Evolutionary conservation across 2,797 vertebrate genomes (phyloP).

Genomic region (Hylomyscus alleni): DNA sequence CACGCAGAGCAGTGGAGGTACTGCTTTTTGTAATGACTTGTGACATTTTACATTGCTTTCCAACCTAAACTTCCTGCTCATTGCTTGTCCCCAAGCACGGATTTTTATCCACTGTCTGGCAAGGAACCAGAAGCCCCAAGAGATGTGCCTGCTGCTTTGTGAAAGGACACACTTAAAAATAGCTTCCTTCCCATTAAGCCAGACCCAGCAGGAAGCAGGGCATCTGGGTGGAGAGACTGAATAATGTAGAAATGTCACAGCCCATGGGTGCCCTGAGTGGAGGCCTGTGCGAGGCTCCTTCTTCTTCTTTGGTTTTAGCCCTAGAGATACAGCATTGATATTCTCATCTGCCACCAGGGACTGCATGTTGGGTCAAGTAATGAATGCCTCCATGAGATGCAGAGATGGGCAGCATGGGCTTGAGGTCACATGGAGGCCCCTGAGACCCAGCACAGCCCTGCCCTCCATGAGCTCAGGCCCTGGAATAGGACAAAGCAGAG

Average conservation of each 20-base stretch:
- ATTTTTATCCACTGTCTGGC: neutral
- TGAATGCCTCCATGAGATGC: rapidly evolving
- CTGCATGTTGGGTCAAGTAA: neutral
- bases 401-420: rapidly evolving
- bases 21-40: neutral
- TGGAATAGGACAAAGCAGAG: neutral
- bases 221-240: conserved; percentile 37
- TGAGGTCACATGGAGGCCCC: neutral
- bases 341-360: rapidly evolving
- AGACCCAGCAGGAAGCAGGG: conserved; percentile 21
- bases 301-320: rapidly evolving
- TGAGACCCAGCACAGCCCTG: rapidly evolving
- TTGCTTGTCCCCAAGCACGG: neutral
- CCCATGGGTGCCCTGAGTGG: neutral
- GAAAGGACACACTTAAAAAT: conserved; percentile 72
- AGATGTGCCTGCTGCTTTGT: neutral
- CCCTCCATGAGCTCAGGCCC: neutral
- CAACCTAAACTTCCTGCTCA: neutral
- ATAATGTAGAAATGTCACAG: conserved; percentile 71
- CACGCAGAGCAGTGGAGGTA: rapidly evolving
- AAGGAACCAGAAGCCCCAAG: neutral
- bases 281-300: neutral
- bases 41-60: conserved; percentile 23
- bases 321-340: neutral
- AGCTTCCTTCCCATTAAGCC: conserved; percentile 39